phyloP scores from a whole-genome alignment of 1,140 invertebrate genomes.

The Bacillus rossius region DNA sequence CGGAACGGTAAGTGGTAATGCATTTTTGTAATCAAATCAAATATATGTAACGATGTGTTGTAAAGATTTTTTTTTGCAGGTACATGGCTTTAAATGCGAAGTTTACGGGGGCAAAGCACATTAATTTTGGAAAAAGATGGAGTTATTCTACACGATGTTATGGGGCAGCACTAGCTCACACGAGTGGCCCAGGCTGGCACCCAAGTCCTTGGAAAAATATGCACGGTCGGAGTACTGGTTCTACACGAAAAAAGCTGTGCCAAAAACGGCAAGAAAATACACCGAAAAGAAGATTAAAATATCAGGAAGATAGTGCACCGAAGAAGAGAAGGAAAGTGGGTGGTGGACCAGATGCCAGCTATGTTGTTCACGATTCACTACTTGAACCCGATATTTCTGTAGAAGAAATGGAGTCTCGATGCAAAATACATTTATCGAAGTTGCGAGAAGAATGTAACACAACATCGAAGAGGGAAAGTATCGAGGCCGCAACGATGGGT shows the following conservation, averaged over 20 bases:
- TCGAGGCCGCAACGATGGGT: background rate
- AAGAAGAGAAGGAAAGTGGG: background rate
- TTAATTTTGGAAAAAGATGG: background rate
- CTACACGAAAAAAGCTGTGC: background rate
- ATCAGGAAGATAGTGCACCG: background rate
- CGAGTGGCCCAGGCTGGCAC: background rate
- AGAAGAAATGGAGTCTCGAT: background rate
- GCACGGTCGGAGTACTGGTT: background rate
- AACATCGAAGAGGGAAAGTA: background rate
- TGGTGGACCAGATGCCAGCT: background rate
- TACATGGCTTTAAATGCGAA: constrained; percentile 4
- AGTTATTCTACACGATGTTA: background rate
- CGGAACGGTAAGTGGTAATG: background rate
- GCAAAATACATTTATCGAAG: background rate
- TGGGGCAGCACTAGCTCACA: background rate
- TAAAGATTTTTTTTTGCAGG: too few relatives aligned
- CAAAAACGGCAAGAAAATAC: background rate
- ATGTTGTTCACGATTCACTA: background rate
- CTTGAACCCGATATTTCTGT: background rate
- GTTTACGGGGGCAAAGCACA: background rate
- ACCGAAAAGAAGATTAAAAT: background rate
- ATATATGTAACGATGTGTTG: too few relatives aligned
- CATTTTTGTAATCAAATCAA: too few relatives aligned
- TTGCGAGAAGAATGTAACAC: background rate
- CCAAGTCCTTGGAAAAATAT: background rate